Base-by-base conservation (phyloP, 1,140 invertebrate species). In the Zaprionus ornatus region DNA sequence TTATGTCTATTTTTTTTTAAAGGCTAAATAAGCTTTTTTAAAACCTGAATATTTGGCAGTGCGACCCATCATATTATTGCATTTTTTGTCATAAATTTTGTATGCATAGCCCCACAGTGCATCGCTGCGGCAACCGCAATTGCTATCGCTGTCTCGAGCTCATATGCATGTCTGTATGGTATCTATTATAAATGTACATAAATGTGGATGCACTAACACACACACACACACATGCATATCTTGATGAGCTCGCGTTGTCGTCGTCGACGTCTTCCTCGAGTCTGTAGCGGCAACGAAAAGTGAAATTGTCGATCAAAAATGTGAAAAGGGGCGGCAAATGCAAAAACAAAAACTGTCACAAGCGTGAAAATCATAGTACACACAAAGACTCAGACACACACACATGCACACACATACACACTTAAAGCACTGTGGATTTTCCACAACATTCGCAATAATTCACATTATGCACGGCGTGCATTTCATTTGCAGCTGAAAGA, bases 231-330 rank as follows among this genome's bases (percentile, higher is more conserved):
- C 4, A 35, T 35, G 2, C 6, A 50, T 50, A 50, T 50, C 45
- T 50, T 50, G 15, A 21, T 64, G 62, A 52, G 48, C 62, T 54
- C 19, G 29, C 45, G 45, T 19, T 25, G 48, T 42, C 40, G 40
- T 42, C n/a, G 37, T n/a, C 37, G 42, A 9, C 29, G 48, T 81
- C 73, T 75, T 74, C 72, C 67, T 70, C 72, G 55, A 35, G 48
- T 72, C 50, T 74, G 68, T 29, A 82, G 76, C 82, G 55, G 66
- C 73, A 63, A 50, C 65, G 68, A 88, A 88, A 88, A 88, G 85
- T 88, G 85, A 88, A 88, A 88, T 90, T 88, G 85, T 88, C 85
- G 85, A 88, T 88, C 83, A 84, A 90, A 82, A 60, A 79, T 62
- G 62, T 60, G 55, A 57, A 77, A 63, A 78, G 63, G 73, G 66